Percentiles rank a stretch among this genome's conserved stretches.
Conservation (phyloP, 23 tunicate genomes). For the Halocynthia roretzi region DNA sequence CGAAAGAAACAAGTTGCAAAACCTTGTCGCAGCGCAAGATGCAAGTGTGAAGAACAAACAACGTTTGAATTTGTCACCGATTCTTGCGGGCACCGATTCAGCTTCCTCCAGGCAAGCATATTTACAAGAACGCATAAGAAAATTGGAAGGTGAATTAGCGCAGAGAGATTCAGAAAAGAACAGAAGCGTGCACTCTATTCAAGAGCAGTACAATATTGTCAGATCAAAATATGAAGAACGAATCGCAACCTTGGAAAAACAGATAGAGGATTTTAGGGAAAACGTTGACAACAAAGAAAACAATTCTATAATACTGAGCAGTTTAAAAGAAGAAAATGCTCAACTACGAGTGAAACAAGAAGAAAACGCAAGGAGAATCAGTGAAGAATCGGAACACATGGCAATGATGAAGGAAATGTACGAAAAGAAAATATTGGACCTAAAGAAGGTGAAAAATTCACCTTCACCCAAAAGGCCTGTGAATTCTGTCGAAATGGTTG, state of each 20-base stretch:
- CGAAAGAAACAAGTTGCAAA: not conserved
- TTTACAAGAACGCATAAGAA: slow-evolving; percentile 16
- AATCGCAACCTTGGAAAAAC: slow-evolving; percentile 24
- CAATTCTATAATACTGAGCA: too few relatives aligned
- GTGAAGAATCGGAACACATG: too few relatives aligned
- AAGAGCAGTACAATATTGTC: slow-evolving; percentile 2
- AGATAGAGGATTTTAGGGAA: slow-evolving; percentile 10
- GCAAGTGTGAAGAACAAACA: not conserved
- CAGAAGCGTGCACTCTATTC: not conserved
- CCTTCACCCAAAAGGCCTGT: too few relatives aligned
- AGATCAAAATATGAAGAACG: slow-evolving; percentile 16
- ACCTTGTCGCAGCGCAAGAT: not conserved
- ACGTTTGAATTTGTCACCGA: not conserved
- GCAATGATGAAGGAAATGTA: too few relatives aligned
- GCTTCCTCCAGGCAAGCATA: slow-evolving; percentile 1
- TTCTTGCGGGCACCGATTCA: too few relatives aligned
- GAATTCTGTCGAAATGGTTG: too few relatives aligned
- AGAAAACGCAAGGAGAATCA: too few relatives aligned
- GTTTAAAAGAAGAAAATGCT: too few relatives aligned
- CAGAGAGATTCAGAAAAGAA: not conserved
- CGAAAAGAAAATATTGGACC: too few relatives aligned
- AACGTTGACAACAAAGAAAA: not conserved
- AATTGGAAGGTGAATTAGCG: slow-evolving; percentile 13
- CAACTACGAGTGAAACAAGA: too few relatives aligned
- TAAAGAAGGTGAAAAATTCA: too few relatives aligned